phyloP scores from a whole-genome alignment of 2,797 vertebrate genomes.

The Poecilia velifera region DNA sequence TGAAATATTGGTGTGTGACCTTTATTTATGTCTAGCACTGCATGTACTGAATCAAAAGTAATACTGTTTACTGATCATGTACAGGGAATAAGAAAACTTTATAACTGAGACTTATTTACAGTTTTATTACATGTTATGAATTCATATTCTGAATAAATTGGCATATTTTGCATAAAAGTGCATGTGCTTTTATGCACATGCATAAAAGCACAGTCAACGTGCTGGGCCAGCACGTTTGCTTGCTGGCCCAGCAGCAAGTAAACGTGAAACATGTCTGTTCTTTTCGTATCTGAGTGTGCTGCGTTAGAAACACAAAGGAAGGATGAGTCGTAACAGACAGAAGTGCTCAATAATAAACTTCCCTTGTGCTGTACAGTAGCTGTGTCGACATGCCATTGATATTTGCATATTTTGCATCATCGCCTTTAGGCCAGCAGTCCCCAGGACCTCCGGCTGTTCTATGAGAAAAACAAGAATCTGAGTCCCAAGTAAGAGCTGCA shows the following conservation, averaged over 20 bases:
- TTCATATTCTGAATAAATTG: not conserved
- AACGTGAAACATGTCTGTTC: not conserved
- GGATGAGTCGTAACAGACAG: not conserved
- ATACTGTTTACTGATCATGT: not conserved
- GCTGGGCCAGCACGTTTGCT: too few relatives aligned
- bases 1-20: not conserved
- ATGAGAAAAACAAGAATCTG: slow-evolving; percentile 97
- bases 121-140: not conserved
- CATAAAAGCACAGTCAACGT: too few relatives aligned
- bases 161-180: not conserved
- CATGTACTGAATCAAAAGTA: not conserved
- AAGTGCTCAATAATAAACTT: not conserved
- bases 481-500: slow-evolving; percentile 91
- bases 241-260: slow-evolving; percentile 1
- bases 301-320: not conserved
- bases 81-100: not conserved
- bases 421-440: slow-evolving; percentile 92
- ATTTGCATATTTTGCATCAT: slow-evolving; percentile 1
- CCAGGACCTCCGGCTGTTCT: slow-evolving; percentile 96
- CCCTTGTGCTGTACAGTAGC: not conserved
- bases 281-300: not conserved
- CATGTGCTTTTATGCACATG: too few relatives aligned
- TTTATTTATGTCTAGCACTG: not conserved
- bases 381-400: not conserved
- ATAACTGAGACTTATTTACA: not conserved